Evolutionary conservation across 2,113 vertebrate species (phyloP).

Genomic region (Scortum barcoo): DNA sequence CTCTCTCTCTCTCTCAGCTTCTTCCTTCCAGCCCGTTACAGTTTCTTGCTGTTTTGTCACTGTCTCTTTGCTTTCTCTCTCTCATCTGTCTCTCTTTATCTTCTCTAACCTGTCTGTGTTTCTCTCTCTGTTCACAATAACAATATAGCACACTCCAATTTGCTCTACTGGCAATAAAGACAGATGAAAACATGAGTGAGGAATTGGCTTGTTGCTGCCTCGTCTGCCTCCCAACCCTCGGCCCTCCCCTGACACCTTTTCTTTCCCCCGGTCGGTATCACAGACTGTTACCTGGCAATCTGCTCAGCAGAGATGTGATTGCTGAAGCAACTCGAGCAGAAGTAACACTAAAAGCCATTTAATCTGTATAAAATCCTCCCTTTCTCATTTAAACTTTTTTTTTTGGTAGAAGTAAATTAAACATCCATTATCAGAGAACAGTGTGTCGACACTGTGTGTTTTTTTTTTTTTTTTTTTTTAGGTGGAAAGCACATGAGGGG

Average conservation of each 20-base stretch:
- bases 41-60: constrained; percentile 31
- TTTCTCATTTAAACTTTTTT: constrained; percentile 53
- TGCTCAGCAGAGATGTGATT: constrained; percentile 65
- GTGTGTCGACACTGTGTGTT: background rate
- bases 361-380: constrained; percentile 64
- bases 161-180: constrained; percentile 60
- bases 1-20: background rate
- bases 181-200: constrained; percentile 51
- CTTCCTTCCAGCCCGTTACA: background rate
- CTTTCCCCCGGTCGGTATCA: constrained; percentile 17
- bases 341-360: constrained; percentile 77
- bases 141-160: constrained; percentile 54
- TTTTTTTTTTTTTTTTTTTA: background rate
- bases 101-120: constrained; percentile 11
- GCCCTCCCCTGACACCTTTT: constrained; percentile 42
- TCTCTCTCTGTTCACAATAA: constrained; percentile 45
- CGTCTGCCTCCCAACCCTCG: constrained; percentile 46
- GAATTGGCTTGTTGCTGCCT: constrained; percentile 46
- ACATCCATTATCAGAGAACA: constrained; percentile 60
- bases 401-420: constrained; percentile 43
- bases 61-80: constrained; percentile 15
- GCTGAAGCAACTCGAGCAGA: constrained; percentile 65
- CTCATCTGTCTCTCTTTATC: constrained; percentile 31
- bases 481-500: constrained; percentile 26
- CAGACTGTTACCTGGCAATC: constrained; percentile 65